These are phyloP conservation scores for Sternotherus odoratus DNA, from an alignment of 2,797 vertebrate genomes.

Conservation along the genomic window DNA sequence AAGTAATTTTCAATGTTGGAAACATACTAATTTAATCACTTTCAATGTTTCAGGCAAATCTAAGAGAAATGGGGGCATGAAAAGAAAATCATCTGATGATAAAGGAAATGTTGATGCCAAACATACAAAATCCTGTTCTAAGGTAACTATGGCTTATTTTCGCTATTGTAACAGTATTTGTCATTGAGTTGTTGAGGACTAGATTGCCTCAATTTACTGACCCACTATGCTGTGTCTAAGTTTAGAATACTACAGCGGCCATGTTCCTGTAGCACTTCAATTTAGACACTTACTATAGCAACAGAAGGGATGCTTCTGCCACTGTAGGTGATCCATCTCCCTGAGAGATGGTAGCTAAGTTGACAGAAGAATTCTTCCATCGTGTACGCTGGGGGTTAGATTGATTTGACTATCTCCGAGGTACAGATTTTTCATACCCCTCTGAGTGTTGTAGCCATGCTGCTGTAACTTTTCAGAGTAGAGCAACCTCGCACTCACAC, in stretches of 20 bases:
- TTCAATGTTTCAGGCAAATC: constrained; percentile 73
- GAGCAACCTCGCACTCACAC: background rate
- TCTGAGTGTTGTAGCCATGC: too few relatives aligned
- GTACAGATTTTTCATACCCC: too few relatives aligned
- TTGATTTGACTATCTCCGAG: background rate
- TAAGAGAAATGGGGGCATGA: constrained; percentile 71
- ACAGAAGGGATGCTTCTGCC: background rate
- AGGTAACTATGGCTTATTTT: constrained; percentile 70
- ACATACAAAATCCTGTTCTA: constrained; percentile 74
- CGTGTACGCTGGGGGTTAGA: background rate
- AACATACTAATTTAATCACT: background rate
- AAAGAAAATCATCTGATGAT: constrained; percentile 77
- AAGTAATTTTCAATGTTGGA: background rate
- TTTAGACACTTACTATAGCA: background rate
- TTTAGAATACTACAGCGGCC: background rate
- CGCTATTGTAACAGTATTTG: constrained; percentile 4
- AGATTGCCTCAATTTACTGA: background rate
- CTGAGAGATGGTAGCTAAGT: background rate
- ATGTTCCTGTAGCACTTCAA: background rate
- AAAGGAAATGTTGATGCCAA: constrained; percentile 72
- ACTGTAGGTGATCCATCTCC: background rate
- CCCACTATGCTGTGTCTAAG: background rate
- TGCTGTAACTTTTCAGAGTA: too few relatives aligned
- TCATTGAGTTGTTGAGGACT: constrained; percentile 5
- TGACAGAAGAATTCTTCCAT: background rate